Base-by-base conservation (phyloP, 2,888 invertebrate species). In the Habroteleia sp. region DNA sequence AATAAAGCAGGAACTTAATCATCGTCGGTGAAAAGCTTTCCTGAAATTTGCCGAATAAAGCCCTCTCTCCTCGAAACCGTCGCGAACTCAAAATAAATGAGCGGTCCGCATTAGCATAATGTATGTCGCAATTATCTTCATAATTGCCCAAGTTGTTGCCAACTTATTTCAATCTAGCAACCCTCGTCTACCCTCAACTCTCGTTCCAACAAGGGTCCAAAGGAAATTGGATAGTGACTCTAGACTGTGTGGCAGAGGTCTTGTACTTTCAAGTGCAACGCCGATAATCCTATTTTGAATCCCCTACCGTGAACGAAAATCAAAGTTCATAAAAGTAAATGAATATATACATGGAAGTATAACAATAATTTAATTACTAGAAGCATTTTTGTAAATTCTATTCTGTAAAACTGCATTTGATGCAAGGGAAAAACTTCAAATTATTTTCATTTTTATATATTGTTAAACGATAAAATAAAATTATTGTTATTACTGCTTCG, bases 61-160 rank as follows among this genome's bases (percentile, higher is more conserved):
- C 78, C 74, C 74, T 71, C 74, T 62, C 65, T 44, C 44, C 56
- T 66, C 65, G 73, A 58, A 68, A 65, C 48, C 72, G 71, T 48
- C 54, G 75, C 56, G 78, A 79, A 79, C 77, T 78, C 77, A 56
- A 81, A 81, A 83, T 81, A 80, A 85, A 83, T 79, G 80, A 80
- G 76, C 75, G 79, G 60, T 75, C 62, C 72, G 72, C 79, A 86
- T 86, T 86, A 85, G 82, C 86, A 85, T 87, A 85, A 85, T 84
- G 82, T 82, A 84, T 84, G 84, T 83, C 81, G 83, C 82, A 85
- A 85, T 87, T 87, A 86, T 82, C 82, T 79, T 81, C 79, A 82
- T 85, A 85, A 86, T 85, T 85, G 84, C 82, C 79, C 78, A 85
- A 86, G 83, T 87, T 86, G 83, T 81, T 82, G 80, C 81, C 80